Evolutionary conservation across 2,113 vertebrate species (phyloP).

Genomic region (Corythornis vintsioides): DNA sequence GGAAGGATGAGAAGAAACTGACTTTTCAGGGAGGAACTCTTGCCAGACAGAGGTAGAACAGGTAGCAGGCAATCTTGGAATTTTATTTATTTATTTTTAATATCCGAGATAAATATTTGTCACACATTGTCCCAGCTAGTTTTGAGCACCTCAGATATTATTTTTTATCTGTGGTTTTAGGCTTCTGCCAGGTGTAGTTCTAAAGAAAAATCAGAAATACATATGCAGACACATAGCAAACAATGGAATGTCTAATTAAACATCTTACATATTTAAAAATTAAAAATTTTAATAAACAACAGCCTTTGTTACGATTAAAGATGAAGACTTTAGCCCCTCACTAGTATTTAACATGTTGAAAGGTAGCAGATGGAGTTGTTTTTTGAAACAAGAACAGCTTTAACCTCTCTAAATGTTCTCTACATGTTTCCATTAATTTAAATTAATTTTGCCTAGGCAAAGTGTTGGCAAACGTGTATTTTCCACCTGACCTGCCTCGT

Average conservation of each 20-base stretch:
- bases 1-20: background rate
- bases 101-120: background rate
- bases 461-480: background rate
- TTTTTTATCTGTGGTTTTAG: background rate
- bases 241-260: background rate
- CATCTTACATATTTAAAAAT: background rate
- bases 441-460: background rate
- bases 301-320: background rate
- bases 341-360: background rate
- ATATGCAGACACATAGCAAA: background rate
- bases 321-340: accelerated
- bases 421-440: background rate
- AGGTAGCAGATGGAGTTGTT: background rate
- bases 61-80: background rate
- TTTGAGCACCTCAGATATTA: background rate
- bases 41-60: background rate
- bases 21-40: background rate
- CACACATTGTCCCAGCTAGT: background rate
- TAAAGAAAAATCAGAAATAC: background rate
- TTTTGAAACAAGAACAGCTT: background rate
- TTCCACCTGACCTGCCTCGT: background rate
- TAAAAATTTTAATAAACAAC: background rate
- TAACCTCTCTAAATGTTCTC: background rate
- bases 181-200: background rate
- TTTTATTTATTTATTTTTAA: background rate